phyloP scores from a whole-genome alignment of 2,797 vertebrate species.

The Chaetophractus vellerosus region DNA sequence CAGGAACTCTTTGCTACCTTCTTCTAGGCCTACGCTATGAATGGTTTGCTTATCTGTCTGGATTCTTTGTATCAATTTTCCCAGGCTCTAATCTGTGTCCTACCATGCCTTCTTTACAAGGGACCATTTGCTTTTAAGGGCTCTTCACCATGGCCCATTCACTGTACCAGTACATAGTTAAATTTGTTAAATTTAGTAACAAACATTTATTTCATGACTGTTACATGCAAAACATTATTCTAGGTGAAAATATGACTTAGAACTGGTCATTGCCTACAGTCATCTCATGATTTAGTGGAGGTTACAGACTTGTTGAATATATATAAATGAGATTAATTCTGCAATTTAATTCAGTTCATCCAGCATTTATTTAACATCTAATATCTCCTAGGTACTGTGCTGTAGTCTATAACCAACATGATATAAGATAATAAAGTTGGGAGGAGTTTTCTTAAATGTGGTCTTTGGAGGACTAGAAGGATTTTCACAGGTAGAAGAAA shows the following conservation, averaged over 20 bases:
- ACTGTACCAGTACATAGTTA: background rate
- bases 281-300: background rate
- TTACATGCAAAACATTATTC: background rate
- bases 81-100: background rate
- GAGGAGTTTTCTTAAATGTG: background rate
- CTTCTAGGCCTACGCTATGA: background rate
- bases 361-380: background rate
- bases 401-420: background rate
- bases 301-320: background rate
- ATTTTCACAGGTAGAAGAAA: background rate
- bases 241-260: background rate
- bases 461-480: background rate
- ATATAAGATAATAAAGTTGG: background rate
- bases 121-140: background rate
- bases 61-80: background rate
- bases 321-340: background rate
- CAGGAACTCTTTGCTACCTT: background rate
- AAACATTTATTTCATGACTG: background rate
- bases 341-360: background rate
- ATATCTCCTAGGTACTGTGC: background rate
- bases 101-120: background rate
- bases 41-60: background rate
- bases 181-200: background rate
- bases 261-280: background rate
- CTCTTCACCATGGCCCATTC: background rate